Evolutionary conservation across 2,888 invertebrate species (phyloP), one percentile per base, ranked within the genome.

Genomic region (Drosophila rellima): DNA sequence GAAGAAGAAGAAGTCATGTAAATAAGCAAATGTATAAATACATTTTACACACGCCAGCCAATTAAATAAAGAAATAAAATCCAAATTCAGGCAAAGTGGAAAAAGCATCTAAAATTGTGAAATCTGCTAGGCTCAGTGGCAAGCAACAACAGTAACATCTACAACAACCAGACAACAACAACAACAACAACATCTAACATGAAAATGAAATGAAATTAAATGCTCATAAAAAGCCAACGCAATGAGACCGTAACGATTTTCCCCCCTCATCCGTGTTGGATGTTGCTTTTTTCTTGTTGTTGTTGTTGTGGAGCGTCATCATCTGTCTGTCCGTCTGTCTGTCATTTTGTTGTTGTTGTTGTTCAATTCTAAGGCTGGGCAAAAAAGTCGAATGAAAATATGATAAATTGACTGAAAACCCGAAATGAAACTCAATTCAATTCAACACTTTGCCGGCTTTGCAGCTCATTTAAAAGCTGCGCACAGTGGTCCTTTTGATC

Each of bases 231-330:
- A 82, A 79, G 55, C 56, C 45, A 82, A 72, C 82, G 78, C 74
- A 82, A 82, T 84, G 82, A 82, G 82, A 81, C 84, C 82, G 82
- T 84, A 82, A 84, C 82, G 81, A 76, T 78, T 78, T 80, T 69
- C 62, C 65, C 64, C 66, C 71, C 55, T 60, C 50, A 56, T 45
- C 67, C 70, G 60, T 26, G 39, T 37, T 35, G 15, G 51, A n/a
- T 18, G 11, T 11, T 18, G 11, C 4, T 8, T 2, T 40, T 4
- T 20, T 42, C 11, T 13, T 42, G 48, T 18, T 31, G 33, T 3
- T 18, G 17, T 13, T 18, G 48, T 48, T 18, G 5, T 48, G 37
- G 17, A 31, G 29, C 54, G 23, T 23, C 55, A 42, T 37, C 62
- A 26, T 55, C 50, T 39, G 29, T 35, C n/a, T 35, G 33, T 33